Evolutionary conservation across 1,140 invertebrate species (phyloP), one percentile per base, ranked within the genome.

Genomic region (Drosophila orosa): DNA sequence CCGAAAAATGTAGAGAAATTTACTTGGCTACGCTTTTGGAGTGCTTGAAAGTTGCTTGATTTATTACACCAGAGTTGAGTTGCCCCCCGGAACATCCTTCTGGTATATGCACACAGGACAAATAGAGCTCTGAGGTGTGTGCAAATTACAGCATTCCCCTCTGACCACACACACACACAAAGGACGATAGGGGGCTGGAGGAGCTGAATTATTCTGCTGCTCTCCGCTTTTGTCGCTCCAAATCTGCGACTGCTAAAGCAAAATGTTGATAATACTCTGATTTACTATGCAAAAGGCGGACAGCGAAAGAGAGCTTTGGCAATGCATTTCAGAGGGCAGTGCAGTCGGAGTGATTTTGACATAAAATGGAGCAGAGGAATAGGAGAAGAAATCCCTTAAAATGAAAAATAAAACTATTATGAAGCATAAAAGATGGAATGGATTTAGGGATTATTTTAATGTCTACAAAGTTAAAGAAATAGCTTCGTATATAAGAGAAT

Each of bases 41-140:
- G 84, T 80, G 74, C 85, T 80, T 78, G 80, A 78, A 89, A 89
- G 80, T 89, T 84, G 82, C 84, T 89, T 89, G 84, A 89, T 89
- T 89, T 89, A 89, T 89, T 89, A 80, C 61, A 62, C 80, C 59
- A 66, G 35, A 44, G 44, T 48, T 62, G 37, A 62, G 35, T 13
- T 40, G 42, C 33, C 40, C 37, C 19, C 33, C 57, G 22, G n/a
- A 12, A 63, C 37, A 37, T 45, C 54, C 12, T 60, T 44, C 62
- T 40, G 42, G 37, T 66, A 77, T 71, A 69, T 71, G 74, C 75
- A 71, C 74, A 59, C 75, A 78, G 74, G 80, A 89, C 84, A 87
- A 87, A 89, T 89, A 89, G 59, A 68, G 61, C 67, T 57, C 54
- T 57, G 55, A 33, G 60, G 72, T 73, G 82, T 83, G 82, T 79